These are phyloP conservation scores for Telmatherina bonti DNA, from an alignment of 2,797 vertebrate genomes.

Conservation along the genomic window DNA sequence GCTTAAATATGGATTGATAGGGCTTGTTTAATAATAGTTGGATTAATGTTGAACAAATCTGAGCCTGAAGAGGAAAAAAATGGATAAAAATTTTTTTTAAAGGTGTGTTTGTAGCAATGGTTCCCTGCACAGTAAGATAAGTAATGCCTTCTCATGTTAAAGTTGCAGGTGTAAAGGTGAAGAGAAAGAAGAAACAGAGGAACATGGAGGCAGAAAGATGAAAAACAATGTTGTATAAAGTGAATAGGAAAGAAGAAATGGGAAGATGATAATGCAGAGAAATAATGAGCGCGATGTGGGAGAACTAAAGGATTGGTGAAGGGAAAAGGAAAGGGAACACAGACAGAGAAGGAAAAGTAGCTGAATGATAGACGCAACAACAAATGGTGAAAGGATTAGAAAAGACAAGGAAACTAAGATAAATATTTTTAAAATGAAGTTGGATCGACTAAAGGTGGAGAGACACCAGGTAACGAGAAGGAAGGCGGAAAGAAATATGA, in stretches of 20 bases:
- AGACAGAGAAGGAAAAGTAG: constrained; percentile 7
- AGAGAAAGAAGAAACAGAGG: constrained; percentile 20
- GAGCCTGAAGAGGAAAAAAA: constrained; percentile 17
- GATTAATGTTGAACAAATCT: constrained; percentile 40
- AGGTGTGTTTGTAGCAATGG: constrained; percentile 43
- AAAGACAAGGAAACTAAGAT: not conserved
- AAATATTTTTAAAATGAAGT: not conserved
- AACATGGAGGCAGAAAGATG: constrained; percentile 1
- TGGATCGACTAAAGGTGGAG: not conserved
- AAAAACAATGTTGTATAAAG: not conserved
- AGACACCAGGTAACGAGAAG: constrained; percentile 5
- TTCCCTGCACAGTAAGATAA: constrained; percentile 59
- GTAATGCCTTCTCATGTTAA: constrained; percentile 55
- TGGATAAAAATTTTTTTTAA: constrained; percentile 52
- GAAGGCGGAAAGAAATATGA: constrained; percentile 2
- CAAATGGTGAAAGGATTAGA: not conserved
- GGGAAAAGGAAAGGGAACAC: not conserved
- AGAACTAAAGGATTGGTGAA: constrained; percentile 7
- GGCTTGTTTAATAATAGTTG: constrained; percentile 13
- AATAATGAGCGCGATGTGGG: constrained; percentile 3
- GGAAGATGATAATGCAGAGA: not conserved
- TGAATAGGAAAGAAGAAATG: not conserved
- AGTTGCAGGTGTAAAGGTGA: constrained; percentile 42
- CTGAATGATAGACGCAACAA: not conserved
- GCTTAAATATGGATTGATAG: constrained; percentile 7